These are phyloP conservation scores for Trichogramma evanescens DNA, from an alignment of 2,888 invertebrate genomes.

Conservation along the genomic window DNA sequence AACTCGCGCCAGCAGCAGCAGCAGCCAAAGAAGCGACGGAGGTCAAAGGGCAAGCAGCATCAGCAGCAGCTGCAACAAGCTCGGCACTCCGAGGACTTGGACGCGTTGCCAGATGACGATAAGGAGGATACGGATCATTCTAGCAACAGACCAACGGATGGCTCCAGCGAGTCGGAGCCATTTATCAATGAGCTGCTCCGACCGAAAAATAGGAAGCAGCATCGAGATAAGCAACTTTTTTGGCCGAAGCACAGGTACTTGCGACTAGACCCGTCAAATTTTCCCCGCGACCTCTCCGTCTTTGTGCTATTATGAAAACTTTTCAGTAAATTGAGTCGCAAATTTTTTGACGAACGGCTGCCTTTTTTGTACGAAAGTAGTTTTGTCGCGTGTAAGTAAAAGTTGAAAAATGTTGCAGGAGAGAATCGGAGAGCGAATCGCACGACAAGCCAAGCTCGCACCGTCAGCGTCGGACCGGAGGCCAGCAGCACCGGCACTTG, in stretches of 20 bases:
- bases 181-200: slow-evolving; percentile 22
- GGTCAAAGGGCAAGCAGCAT: slow-evolving; percentile 21
- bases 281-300: no score
- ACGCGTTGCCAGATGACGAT: slow-evolving; percentile 4
- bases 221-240: neutral
- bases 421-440: no score
- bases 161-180: slow-evolving; percentile 11
- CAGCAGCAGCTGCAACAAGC: slow-evolving; percentile 16
- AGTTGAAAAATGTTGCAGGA: no score
- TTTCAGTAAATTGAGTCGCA: no score
- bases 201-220: slow-evolving; percentile 17
- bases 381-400: no score
- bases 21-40: slow-evolving; percentile 18
- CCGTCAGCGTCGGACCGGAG: no score
- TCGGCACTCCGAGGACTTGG: neutral
- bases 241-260: neutral
- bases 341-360: no score
- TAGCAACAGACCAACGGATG: slow-evolving; percentile 4
- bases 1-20: slow-evolving; percentile 3
- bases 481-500: slow-evolving; percentile 16
- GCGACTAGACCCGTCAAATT: neutral
- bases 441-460: no score
- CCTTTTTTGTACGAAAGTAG: no score
- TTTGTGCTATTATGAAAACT: no score
- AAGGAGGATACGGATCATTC: slow-evolving; percentile 1